A percentile compares a stretch with the other conserved stretches of the same genome.
phyloP scores from a whole-genome alignment of 2,113 vertebrate species.

The Marmota monax region DNA sequence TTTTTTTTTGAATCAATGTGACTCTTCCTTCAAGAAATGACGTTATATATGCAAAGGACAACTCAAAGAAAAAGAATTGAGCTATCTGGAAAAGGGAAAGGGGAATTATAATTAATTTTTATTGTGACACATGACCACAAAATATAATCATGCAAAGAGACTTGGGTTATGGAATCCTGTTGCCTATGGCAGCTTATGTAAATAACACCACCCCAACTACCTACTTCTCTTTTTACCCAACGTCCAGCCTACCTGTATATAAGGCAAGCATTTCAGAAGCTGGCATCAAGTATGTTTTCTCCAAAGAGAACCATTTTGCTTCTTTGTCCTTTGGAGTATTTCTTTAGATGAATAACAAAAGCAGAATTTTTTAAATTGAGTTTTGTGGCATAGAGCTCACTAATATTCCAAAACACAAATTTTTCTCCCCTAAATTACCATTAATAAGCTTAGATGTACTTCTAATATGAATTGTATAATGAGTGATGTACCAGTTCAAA shows the following conservation, averaged over 20 bases:
- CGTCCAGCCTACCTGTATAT: too few relatives aligned
- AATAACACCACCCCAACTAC: neutral
- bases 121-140: neutral
- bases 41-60: neutral
- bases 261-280: neutral
- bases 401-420: neutral
- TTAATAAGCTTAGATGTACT: neutral
- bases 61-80: neutral
- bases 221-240: neutral
- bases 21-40: neutral
- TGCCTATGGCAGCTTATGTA: neutral
- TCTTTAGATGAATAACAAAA: neutral
- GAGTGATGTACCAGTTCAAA: neutral
- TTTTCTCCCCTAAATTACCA: neutral
- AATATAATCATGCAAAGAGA: neutral
- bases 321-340: neutral
- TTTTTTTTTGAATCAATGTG: neutral
- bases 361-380: neutral
- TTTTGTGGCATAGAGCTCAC: neutral
- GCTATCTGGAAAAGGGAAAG: neutral
- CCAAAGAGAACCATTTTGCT: neutral
- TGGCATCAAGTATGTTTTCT: neutral
- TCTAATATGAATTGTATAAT: neutral
- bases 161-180: neutral
- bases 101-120: neutral